phyloP scores from a whole-genome alignment of 2,113 vertebrate genomes.

The Ciconia stormi region DNA sequence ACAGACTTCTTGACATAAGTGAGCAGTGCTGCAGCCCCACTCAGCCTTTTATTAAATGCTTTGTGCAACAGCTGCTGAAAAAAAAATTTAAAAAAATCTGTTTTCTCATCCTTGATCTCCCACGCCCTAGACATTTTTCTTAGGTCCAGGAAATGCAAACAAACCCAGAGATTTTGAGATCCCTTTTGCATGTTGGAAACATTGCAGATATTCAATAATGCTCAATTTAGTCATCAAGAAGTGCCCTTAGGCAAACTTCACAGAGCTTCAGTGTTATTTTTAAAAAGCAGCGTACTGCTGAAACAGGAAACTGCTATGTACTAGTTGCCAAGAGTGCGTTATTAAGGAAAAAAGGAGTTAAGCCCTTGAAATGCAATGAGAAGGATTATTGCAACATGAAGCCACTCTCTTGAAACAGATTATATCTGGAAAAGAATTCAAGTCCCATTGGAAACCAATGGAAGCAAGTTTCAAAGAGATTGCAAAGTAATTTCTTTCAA shows the following conservation, averaged over 20 bases:
- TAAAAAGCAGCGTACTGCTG: neutral
- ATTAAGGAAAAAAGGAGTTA: neutral
- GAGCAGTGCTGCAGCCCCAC: neutral
- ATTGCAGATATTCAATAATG: neutral
- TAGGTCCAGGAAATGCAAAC: neutral
- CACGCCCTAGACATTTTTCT: neutral
- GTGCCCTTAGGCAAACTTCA: neutral
- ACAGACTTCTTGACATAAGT: neutral
- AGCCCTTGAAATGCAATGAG: conserved; percentile 6
- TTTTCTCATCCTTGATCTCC: neutral
- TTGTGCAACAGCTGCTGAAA: neutral
- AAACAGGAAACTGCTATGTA: neutral
- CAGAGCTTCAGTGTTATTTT: neutral
- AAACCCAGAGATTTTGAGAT: neutral
- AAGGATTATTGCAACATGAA: neutral
- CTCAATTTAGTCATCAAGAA: neutral
- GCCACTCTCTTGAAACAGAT: conserved; percentile 10
- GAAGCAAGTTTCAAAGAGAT: conserved; percentile 26
- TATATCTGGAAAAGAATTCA: neutral
- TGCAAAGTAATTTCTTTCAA: conserved; percentile 14
- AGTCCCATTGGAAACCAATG: conserved; percentile 2
- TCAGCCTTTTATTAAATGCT: neutral
- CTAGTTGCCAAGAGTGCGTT: neutral
- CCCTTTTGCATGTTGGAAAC: neutral
- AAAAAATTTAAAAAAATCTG: neutral